These are phyloP conservation scores for Gadus macrocephalus DNA, from an alignment of 2,113 vertebrate genomes.

Conservation along the genomic window DNA sequence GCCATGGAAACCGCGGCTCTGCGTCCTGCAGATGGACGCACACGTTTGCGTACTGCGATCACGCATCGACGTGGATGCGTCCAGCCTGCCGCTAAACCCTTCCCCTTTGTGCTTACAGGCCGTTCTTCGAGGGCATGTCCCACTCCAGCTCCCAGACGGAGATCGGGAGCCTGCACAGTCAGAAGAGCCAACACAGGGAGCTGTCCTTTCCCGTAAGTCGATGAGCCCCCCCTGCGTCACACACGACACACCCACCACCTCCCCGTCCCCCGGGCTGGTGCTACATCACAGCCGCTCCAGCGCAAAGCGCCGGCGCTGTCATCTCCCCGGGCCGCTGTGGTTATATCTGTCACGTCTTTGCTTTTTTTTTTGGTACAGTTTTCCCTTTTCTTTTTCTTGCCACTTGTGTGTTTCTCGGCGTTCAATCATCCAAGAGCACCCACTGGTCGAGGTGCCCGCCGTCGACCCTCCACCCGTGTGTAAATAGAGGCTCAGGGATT, in stretches of 20 bases:
- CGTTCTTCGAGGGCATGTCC: conserved; percentile 77
- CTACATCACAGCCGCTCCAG: no score
- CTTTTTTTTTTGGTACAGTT: neutral
- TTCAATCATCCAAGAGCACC: neutral
- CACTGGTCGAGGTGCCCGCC: conserved; percentile 31
- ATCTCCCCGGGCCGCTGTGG: neutral
- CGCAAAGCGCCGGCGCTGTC: neutral
- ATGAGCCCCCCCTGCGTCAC: conserved; percentile 1
- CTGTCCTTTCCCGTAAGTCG: conserved; percentile 65
- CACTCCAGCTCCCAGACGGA: conserved; percentile 79
- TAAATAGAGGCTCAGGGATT: conserved; percentile 40
- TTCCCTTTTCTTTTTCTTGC: conserved; percentile 8
- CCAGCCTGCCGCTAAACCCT: no score
- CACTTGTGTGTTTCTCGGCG: conserved; percentile 17
- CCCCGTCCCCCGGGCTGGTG: conserved; percentile 13
- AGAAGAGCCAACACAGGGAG: conserved; percentile 68
- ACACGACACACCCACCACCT: conserved; percentile 11
- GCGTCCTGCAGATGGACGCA: no score
- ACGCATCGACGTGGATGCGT: no score
- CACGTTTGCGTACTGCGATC: no score
- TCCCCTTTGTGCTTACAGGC: conserved; percentile 52
- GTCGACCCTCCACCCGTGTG: conserved; percentile 10
- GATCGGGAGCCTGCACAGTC: conserved; percentile 72
- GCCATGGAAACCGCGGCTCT: no score
- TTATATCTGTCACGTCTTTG: no score